Base-by-base conservation (phyloP, 2,888 invertebrate species). In the Pycnomerus fuliginosus region DNA sequence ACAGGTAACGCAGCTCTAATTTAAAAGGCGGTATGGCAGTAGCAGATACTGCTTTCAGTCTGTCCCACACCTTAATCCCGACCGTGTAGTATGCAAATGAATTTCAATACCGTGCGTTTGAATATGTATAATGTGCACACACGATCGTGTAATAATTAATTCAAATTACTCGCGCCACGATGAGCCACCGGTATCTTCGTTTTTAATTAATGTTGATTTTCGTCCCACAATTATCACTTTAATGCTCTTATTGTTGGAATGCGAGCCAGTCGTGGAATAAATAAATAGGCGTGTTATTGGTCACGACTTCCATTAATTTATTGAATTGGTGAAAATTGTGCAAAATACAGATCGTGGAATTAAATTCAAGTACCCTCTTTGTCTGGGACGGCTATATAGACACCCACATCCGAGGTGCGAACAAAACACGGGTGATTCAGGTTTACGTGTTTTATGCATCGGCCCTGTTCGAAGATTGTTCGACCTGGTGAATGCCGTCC, bases 81-180 rank as follows among this genome's bases (percentile, higher is more conserved):
- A 45, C 23, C 42, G 50, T 61, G 61, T 65, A 55, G 51, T 60
- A 64, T 64, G 63, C 62, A 62, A 65, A 63, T 64, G 52, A 29
- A 31, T 39, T 41, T 50, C 52, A n/a, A n/a, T 56, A 59, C 51
- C 63, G 61, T 58, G 61, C 54, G 53, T 60, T 58, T 62, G 63
- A 65, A 64, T 64, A 64, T 64, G 63, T 56, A 64, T 61, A 56
- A 10, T 47, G 44, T 45, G 53, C 47, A 52, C 48, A 50, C 58
- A 57, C 61, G 55, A 56, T 52, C 53, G 17, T 44, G 41, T 32
- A 41, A 48, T 61, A 62, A 63, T 63, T 61, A 60, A 62, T 62
- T 62, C 55, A 56, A 58, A 60, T 64, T 62, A 61, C 60, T 58
- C 57, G 53, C 56, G 55, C 56, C 50, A 52, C 55, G 58, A 51